phyloP scores from a whole-genome alignment of 2,888 invertebrate genomes.

The Dusona sp. region DNA sequence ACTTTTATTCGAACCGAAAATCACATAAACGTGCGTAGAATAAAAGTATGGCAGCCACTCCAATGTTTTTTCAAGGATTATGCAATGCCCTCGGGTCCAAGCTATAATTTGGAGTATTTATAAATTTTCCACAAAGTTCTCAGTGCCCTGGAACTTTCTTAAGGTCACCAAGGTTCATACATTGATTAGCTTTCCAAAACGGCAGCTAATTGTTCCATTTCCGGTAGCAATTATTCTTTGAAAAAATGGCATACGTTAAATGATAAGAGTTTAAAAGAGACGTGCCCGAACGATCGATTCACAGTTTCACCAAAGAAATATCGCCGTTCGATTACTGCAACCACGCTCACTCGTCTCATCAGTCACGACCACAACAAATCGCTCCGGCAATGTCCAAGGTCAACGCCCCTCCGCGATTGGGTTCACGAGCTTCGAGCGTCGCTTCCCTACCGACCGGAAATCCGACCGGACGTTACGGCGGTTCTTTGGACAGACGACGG shows the following conservation, averaged over 20 bases:
- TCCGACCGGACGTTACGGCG: conserved; percentile 72
- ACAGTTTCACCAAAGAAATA: conserved; percentile 62
- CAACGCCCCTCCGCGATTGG: conserved; percentile 70
- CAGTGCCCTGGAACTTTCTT: background rate
- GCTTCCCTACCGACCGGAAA: conserved; percentile 70
- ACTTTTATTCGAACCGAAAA: background rate
- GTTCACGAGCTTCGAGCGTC: conserved; percentile 69
- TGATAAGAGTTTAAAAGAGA: background rate
- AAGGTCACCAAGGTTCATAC: background rate
- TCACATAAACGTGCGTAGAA: background rate
- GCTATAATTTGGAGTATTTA: background rate
- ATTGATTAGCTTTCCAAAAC: background rate
- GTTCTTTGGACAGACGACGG: conserved; percentile 79
- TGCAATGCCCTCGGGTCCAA: background rate
- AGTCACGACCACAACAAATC: conserved; percentile 50
- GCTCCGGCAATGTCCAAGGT: conserved; percentile 48
- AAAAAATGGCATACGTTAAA: background rate
- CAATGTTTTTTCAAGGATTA: background rate
- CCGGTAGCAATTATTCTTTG: too few species aligned
- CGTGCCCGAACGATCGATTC: conserved; percentile 6
- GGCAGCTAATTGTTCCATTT: background rate
- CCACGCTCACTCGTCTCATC: conserved; percentile 49
- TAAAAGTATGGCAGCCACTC: background rate
- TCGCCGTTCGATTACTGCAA: conserved; percentile 52
- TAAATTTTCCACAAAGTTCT: background rate